These are phyloP conservation scores for Aptenodytes patagonicus DNA, from an alignment of 2,113 vertebrate genomes.

Conservation along the genomic window DNA sequence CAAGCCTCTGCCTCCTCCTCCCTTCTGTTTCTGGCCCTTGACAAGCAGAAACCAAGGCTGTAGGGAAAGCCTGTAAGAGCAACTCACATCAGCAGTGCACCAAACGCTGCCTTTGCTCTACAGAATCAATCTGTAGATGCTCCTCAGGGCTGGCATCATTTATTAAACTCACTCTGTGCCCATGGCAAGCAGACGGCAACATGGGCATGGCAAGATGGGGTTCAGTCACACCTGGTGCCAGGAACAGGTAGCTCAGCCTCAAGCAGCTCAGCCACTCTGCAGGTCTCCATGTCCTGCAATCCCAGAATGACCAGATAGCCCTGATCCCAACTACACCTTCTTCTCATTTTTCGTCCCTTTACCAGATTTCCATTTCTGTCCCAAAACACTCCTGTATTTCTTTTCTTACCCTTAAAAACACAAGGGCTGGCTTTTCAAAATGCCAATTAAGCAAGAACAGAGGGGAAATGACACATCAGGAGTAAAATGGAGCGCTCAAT, in stretches of 20 bases:
- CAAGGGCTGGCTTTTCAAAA: constrained; percentile 2
- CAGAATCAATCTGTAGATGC: neutral
- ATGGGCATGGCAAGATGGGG: neutral
- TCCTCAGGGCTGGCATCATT: neutral
- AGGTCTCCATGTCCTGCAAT: neutral
- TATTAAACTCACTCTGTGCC: neutral
- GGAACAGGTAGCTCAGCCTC: neutral
- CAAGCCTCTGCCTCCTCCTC: neutral
- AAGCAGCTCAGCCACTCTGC: neutral
- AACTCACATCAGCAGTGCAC: neutral
- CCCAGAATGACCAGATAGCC: neutral
- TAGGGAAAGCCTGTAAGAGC: neutral
- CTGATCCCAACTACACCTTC: neutral
- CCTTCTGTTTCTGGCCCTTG: neutral
- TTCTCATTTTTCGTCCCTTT: neutral
- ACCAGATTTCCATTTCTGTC: neutral
- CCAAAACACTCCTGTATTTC: neutral
- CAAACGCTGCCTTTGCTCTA: neutral
- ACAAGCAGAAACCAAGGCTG: neutral
- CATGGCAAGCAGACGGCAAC: neutral
- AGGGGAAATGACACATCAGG: constrained; percentile 40
- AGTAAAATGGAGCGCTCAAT: constrained; percentile 42
- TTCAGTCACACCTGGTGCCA: neutral
- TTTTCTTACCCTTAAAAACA: constrained; percentile 7
- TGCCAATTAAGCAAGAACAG: constrained; percentile 40